Percentiles rank a stretch among this genome's conserved stretches.
phyloP scores from a whole-genome alignment of 2,113 vertebrate genomes.

The Plestiodon gilberti region DNA sequence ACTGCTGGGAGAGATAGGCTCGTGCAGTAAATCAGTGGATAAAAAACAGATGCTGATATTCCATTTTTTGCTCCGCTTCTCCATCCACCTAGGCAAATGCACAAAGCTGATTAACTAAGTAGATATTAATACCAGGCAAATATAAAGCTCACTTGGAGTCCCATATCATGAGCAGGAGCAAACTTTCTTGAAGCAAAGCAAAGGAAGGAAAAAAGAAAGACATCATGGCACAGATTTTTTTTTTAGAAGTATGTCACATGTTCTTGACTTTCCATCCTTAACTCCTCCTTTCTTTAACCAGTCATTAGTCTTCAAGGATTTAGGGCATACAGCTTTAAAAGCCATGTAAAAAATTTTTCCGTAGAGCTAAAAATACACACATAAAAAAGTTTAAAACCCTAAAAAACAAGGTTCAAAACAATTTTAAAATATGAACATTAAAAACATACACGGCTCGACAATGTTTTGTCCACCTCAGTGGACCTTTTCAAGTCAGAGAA shows the following conservation, averaged over 20 bases:
- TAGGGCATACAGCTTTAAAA: no score
- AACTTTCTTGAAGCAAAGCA: background rate
- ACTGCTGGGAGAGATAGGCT: slow-evolving; percentile 21
- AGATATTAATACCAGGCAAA: background rate
- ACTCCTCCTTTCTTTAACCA: no score
- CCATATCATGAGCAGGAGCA: background rate
- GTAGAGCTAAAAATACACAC: no score
- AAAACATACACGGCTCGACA: no score
- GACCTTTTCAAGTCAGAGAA: no score
- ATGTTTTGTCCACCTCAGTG: no score
- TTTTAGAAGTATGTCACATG: background rate
- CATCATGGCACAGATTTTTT: background rate
- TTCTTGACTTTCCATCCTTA: background rate
- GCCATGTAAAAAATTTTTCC: no score
- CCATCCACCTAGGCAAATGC: background rate
- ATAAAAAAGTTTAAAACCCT: no score
- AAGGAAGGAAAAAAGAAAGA: background rate
- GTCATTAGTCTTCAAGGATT: no score
- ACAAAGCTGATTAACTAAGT: background rate
- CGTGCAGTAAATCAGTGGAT: background rate
- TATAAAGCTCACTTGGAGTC: background rate
- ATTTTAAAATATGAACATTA: no score
- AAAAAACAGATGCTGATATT: background rate
- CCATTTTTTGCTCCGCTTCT: background rate
- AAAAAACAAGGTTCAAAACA: no score